Base-by-base conservation (phyloP, 2,888 invertebrate species). In the Tetanocera ferruginea region DNA sequence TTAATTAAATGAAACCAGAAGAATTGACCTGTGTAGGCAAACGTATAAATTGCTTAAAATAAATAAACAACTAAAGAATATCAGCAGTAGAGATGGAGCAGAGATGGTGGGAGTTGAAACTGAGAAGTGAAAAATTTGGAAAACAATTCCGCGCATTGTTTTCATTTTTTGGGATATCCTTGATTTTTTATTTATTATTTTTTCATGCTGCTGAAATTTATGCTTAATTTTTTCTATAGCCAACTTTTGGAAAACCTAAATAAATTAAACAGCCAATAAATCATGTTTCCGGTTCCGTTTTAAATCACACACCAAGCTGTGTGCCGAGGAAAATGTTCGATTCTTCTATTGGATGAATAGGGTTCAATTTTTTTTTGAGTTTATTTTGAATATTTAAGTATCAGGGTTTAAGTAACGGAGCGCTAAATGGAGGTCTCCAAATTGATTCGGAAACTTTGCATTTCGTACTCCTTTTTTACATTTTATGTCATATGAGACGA, bases 1-100 rank as follows among this genome's bases (percentile, higher is more conserved):
- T 87, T 87, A 88, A 87, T 87, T 87, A 87, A 87, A 87, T 87
- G 87, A 87, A 87, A 86, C 87, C 88, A 82, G 85, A 87, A 86
- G 86, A 87, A 88, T 88, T 88, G 87, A 87, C 87, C 87, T 87
- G 67, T 25, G 75, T 85, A 87, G 81, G 78, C 81, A 83, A 83
- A 78, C 79, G 77, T 66, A 80, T 74, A 79, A 80, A 78, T 76
- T 81, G 83, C 82, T 82, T 81, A 78, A 83, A 85, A 85, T 87
- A 86, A 86, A 87, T 83, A 84, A 78, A 70, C 74, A 76, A 62
- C 62, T 5, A 17, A 76, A 76, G 69, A 76, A 28, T 62, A 51
- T 25, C 49, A 49, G 9, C 57, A n/a, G n/a, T 17, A 37, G 23
- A 28, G 34, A 25, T 69, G 23, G 23, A 64, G 5, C 37, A 37